Conservation (phyloP, 2,888 invertebrate species). For the Cheilosia vernalis region DNA sequence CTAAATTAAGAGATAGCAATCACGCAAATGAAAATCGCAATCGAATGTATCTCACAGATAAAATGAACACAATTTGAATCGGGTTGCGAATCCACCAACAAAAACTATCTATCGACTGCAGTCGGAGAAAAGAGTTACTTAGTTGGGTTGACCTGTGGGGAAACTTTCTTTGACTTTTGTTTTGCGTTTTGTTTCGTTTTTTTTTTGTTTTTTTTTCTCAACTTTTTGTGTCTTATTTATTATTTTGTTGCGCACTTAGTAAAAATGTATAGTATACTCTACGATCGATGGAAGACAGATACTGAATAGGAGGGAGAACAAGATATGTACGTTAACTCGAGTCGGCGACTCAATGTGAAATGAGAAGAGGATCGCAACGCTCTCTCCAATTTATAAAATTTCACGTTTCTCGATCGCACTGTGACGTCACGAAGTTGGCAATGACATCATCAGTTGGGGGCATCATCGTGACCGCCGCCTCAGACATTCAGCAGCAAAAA, state of each 20-base stretch:
- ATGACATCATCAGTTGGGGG: conserved; percentile 66
- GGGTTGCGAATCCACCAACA: conserved; percentile 10
- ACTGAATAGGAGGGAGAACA: conserved; percentile 16
- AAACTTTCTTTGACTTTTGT: conserved; percentile 73
- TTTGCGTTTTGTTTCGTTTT: conserved; percentile 17
- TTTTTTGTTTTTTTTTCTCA: conserved; percentile 2
- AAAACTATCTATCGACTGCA: neutral
- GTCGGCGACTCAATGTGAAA: conserved; percentile 70
- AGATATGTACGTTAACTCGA: conserved; percentile 58
- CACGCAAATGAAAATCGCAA: conserved; percentile 46
- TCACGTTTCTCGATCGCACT: conserved; percentile 55
- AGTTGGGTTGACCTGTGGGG: conserved; percentile 57
- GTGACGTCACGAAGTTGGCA: conserved; percentile 67
- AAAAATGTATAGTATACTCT: conserved; percentile 20
- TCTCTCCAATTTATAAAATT: conserved; percentile 75
- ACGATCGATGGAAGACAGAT: conserved; percentile 5
- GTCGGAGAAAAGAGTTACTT: conserved; percentile 32
- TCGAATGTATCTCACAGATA: conserved; percentile 61
- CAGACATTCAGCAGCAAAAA: conserved; percentile 53
- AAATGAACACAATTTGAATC: conserved; percentile 52
- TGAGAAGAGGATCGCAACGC: conserved; percentile 73
- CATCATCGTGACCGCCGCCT: conserved; percentile 43
- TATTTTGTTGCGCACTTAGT: conserved; percentile 43
- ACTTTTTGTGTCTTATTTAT: conserved; percentile 33
- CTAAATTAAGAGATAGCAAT: conserved; percentile 35